These are phyloP conservation scores for Passer montanus DNA, from an alignment of 2,113 vertebrate genomes.

Conservation along the genomic window DNA sequence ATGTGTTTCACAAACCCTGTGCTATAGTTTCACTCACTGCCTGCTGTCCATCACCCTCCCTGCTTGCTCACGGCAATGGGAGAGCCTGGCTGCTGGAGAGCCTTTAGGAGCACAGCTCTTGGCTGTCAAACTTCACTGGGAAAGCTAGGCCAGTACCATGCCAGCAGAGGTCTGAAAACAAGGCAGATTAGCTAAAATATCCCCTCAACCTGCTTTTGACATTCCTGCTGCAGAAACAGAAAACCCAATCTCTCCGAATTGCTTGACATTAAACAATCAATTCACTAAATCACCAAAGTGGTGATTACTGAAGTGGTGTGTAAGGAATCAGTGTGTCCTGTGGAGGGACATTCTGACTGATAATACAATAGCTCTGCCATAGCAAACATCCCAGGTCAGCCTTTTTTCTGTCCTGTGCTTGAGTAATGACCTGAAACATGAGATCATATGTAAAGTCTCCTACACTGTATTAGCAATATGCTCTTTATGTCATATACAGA, in stretches of 20 bases:
- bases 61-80: neutral
- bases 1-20: neutral
- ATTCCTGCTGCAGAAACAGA: neutral
- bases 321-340: neutral
- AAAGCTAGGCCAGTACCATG: neutral
- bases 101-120: neutral
- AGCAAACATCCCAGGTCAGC: neutral
- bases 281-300: accelerated
- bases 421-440: neutral
- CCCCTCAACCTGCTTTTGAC: neutral
- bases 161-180: neutral
- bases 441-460: neutral
- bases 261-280: neutral
- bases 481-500: neutral
- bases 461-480: neutral
- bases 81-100: neutral
- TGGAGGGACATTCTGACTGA: neutral
- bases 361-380: neutral
- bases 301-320: accelerated
- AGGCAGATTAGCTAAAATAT: neutral
- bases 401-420: neutral
- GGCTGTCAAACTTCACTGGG: neutral
- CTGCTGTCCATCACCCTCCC: neutral
- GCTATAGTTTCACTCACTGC: neutral
- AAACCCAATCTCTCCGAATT: neutral